Percentiles rank a stretch among this genome's conserved stretches.
Conservation (phyloP, 2,113 vertebrate genomes). For the Sula dactylatra region DNA sequence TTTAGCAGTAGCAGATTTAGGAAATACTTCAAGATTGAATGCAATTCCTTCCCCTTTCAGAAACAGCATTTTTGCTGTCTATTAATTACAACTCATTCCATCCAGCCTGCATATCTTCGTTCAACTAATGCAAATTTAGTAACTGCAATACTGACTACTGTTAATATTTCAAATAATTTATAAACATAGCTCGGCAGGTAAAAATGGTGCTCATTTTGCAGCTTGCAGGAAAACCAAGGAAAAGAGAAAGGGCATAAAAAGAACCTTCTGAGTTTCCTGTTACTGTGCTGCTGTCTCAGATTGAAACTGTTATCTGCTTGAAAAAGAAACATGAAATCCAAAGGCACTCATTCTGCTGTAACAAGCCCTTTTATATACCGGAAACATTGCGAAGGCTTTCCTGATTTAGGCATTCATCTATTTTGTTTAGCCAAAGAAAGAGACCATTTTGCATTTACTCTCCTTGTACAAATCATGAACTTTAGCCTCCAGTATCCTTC, state of each 20-base stretch:
- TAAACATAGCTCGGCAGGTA: not conserved
- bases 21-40: not conserved
- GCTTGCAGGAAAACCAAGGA: not conserved
- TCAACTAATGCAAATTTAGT: not conserved
- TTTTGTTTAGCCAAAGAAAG: not conserved
- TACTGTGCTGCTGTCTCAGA: not conserved
- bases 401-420: fast-evolving
- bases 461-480: not conserved
- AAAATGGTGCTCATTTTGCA: not conserved
- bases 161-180: not conserved
- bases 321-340: not conserved
- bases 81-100: not conserved
- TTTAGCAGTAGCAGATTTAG: not conserved
- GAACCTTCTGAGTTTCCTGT: not conserved
- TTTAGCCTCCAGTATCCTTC: not conserved
- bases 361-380: not conserved
- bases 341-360: not conserved
- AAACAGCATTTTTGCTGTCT: not conserved
- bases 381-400: not conserved
- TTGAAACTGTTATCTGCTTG: not conserved
- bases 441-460: not conserved
- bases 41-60: not conserved
- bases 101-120: not conserved
- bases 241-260: not conserved
- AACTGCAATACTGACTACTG: not conserved